Evolutionary conservation across 2,888 invertebrate genomes (phyloP), one percentile per base, ranked within the genome.

Genomic region (Standfussiana lucernea): DNA sequence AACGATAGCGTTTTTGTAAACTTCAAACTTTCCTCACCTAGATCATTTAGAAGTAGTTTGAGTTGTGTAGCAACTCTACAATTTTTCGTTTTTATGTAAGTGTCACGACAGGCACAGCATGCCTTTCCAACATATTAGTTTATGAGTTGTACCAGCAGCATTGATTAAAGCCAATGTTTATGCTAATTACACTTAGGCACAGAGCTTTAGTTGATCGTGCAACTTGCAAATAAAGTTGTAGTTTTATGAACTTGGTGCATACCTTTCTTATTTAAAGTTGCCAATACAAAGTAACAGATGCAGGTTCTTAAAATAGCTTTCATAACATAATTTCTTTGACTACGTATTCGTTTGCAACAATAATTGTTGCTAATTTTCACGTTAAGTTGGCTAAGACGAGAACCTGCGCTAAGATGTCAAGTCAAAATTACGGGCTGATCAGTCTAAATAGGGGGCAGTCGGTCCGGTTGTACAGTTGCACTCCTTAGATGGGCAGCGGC

Each of bases 381-480:
- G 32, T 72, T 70, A 69, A 74, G 65, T 72, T 70, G 68, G 72
- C 75, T 77, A 75, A 89, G 79, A 74, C 87, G 82, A 85, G 86
- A 89, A 89, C 88, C 86, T 89, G 90, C 86, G 90, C 87, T 89
- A 90, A 85, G 86, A 88, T 88, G 90, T 92, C 89, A 90, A 92
- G 89, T 93, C 92, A 91, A 93, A 95, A 94, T 94, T 93, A 92
- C 91, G 88, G 91, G 89, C 88, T 91, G 93, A 91, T 92, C 92
- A 93, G 93, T 93, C 94, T 93, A 94, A 94, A 94, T 93, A 94
- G 93, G 92, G 91, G 93, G 93, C 90, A 89, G 90, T 92, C 90
- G 91, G 92, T 93, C 95, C 95, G 95, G 95, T 96, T 95, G 93
- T 95, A 95, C 96, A 95, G 95, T 95, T 95, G 96, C 93, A 88